phyloP scores from a whole-genome alignment of 2,797 vertebrate species.

The Pipistrellus pygmaeus region DNA sequence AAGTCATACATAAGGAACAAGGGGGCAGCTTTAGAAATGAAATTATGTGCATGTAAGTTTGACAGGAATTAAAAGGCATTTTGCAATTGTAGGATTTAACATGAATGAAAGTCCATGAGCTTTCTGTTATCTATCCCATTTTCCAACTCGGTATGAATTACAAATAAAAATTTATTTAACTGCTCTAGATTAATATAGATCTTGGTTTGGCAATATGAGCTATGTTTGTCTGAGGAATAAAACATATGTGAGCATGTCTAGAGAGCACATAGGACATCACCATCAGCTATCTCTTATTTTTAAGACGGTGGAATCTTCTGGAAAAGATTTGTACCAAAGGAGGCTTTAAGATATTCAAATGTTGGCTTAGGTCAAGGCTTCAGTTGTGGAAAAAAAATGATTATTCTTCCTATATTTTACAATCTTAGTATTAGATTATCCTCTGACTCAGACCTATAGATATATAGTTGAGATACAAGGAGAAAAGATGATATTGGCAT shows the following conservation, averaged over 20 bases:
- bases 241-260: background rate
- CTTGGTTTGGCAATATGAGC: background rate
- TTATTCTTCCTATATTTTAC: background rate
- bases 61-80: background rate
- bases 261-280: background rate
- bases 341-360: background rate
- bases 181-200: background rate
- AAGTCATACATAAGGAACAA: background rate
- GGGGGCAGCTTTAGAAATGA: background rate
- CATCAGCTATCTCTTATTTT: background rate
- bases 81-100: background rate
- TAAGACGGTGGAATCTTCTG: background rate
- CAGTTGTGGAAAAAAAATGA: background rate
- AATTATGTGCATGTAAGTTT: background rate
- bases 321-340: background rate
- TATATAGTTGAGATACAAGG: background rate
- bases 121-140: background rate
- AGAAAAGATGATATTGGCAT: background rate
- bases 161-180: background rate
- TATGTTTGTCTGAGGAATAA: background rate
- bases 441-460: background rate
- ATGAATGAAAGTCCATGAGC: background rate
- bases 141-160: background rate
- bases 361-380: background rate
- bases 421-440: background rate